Conservation (phyloP, 37 sponge, comb jelly and placozoan species). For the Geodia barretti region DNA sequence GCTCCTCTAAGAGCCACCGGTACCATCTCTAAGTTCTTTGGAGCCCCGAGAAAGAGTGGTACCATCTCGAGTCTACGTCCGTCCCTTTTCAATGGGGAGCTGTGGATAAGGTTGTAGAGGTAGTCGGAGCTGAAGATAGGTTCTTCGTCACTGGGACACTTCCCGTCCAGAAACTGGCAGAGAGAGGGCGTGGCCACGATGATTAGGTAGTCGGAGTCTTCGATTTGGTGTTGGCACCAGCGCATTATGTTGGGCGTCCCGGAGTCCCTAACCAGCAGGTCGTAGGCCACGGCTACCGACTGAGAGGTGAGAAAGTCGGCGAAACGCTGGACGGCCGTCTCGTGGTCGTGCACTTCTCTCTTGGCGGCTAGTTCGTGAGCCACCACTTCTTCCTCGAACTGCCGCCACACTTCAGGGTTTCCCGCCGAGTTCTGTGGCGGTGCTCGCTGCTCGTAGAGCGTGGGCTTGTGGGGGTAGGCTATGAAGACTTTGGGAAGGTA, state of each 20-base stretch:
- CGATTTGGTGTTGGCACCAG: slow-evolving; percentile 44
- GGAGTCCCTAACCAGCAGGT: slow-evolving; percentile 10
- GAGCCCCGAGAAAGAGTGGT: slow-evolving; percentile 35
- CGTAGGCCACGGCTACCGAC: slow-evolving; percentile 36
- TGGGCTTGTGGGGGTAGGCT: slow-evolving; percentile 47
- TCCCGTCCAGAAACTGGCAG: slow-evolving; percentile 44
- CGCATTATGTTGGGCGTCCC: slow-evolving; percentile 11
- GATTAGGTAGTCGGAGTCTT: slow-evolving; percentile 50
- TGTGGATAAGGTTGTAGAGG: slow-evolving; percentile 29
- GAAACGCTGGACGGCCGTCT: slow-evolving; percentile 6
- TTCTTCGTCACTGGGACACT: slow-evolving; percentile 16
- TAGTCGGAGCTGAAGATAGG: slow-evolving; percentile 20
- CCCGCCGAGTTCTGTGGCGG: slow-evolving; percentile 4
- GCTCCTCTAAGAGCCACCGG: slow-evolving; percentile 23
- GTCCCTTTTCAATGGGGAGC: not conserved
- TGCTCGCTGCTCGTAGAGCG: slow-evolving; percentile 7
- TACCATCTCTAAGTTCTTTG: slow-evolving; percentile 6
- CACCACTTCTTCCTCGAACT: not conserved
- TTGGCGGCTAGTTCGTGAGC: not conserved
- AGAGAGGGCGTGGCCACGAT: slow-evolving; percentile 57
- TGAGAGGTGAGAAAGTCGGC: slow-evolving; percentile 8
- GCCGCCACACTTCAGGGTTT: not conserved
- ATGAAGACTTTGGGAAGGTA: slow-evolving; percentile 47
- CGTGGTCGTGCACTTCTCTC: not conserved
- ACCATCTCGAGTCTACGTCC: not conserved